Evolutionary conservation across 2,113 vertebrate species (phyloP).

Genomic region (Leptodactylus fuscus): DNA sequence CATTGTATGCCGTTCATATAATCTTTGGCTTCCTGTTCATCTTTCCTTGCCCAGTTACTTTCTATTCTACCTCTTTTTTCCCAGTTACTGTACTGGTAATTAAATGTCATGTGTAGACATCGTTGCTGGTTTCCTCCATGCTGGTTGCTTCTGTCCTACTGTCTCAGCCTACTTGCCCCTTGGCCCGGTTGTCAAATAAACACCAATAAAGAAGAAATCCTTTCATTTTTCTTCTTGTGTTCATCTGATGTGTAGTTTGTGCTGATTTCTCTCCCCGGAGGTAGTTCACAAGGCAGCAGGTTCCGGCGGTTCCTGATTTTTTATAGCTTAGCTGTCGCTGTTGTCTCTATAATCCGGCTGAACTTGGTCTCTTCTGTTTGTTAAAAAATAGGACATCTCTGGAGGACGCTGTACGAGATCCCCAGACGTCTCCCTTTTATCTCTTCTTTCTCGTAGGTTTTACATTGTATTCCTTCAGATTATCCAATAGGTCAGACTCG

Average conservation of each 20-base stretch:
- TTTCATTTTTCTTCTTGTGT: neutral
- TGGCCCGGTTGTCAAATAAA: neutral
- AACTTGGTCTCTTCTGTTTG: constrained; percentile 10
- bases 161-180: neutral
- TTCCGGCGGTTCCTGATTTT: neutral
- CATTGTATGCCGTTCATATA: no score
- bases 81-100: neutral
- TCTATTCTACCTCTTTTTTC: no score
- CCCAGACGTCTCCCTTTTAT: neutral
- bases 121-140: neutral
- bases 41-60: no score
- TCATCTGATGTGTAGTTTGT: neutral
- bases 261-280: neutral
- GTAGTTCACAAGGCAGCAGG: neutral
- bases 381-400: constrained; percentile 14
- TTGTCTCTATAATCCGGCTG: neutral
- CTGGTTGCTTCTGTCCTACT: neutral
- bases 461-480: neutral
- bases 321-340: neutral
- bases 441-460: neutral
- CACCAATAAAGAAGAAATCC: neutral
- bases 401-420: no score
- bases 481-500: neutral
- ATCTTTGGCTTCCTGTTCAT: no score
- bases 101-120: neutral